Evolutionary conservation across 1,140 invertebrate genomes (phyloP).

Genomic region (Homalodisca vitripennis): DNA sequence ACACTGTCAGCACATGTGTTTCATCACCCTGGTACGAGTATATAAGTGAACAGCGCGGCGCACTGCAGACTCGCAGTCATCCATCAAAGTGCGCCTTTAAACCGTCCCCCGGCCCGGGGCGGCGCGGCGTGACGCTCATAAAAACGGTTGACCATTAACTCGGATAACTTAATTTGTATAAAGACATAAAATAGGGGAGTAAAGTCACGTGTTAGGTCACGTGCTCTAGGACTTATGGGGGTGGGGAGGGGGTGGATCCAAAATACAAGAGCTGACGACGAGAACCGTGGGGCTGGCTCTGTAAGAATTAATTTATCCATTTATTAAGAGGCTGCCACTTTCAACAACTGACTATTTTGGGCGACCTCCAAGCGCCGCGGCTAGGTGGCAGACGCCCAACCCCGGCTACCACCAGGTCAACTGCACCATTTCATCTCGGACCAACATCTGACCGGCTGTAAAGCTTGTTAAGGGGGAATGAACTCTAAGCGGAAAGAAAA

Average conservation of each 20-base stretch:
- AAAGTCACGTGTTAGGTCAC: slow-evolving; percentile 2
- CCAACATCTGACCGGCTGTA: too few relatives aligned
- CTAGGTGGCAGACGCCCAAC: too few relatives aligned
- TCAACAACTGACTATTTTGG: slow-evolving; percentile 17
- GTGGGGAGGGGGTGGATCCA: background rate
- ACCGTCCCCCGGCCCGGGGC: slow-evolving; percentile 1
- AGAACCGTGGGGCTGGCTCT: background rate
- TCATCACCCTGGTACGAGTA: slow-evolving; percentile 4
- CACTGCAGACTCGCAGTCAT: background rate
- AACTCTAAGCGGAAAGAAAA: too few relatives aligned
- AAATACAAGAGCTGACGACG: background rate
- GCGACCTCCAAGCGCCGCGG: background rate
- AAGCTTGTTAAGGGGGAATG: too few relatives aligned
- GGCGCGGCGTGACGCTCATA: too few relatives aligned
- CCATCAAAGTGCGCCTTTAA: background rate
- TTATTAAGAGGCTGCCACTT: slow-evolving; percentile 22
- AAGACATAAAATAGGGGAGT: slow-evolving; percentile 8
- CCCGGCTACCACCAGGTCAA: too few relatives aligned
- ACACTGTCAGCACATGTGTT: slow-evolving; percentile 3
- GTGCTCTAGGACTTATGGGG: background rate
- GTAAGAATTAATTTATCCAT: slow-evolving; percentile 11
- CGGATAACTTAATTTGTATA: slow-evolving; percentile 24
- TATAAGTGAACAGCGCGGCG: background rate
- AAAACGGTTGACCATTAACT: slow-evolving; percentile 22
- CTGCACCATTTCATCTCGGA: too few relatives aligned